These are phyloP conservation scores for Xenentodon cancila DNA, from an alignment of 2,797 vertebrate genomes.

Conservation along the genomic window DNA sequence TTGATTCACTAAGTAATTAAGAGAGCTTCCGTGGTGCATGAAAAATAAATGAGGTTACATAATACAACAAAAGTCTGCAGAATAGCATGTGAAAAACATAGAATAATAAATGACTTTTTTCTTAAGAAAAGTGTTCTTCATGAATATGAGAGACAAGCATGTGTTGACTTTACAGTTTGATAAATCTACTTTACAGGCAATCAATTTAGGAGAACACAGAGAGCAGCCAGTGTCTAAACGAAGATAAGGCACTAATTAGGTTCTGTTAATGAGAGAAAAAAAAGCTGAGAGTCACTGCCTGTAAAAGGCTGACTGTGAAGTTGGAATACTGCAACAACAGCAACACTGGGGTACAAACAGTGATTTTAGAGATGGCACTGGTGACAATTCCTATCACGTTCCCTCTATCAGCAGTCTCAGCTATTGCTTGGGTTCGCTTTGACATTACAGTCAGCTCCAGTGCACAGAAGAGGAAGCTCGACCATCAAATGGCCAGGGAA, in stretches of 20 bases:
- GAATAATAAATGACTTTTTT: slow-evolving; percentile 41
- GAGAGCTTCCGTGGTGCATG: slow-evolving; percentile 3
- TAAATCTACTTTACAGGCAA: slow-evolving; percentile 68
- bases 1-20: slow-evolving; percentile 25
- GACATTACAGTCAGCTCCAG: slow-evolving; percentile 63
- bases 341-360: slow-evolving; percentile 45
- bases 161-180: slow-evolving; percentile 68
- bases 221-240: slow-evolving; percentile 54
- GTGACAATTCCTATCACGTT: slow-evolving; percentile 71
- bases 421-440: slow-evolving; percentile 46
- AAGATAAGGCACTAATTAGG: slow-evolving; percentile 71
- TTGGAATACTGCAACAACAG: slow-evolving; percentile 53
- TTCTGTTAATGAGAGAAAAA: slow-evolving; percentile 71
- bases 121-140: slow-evolving; percentile 63
- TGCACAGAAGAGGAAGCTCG: slow-evolving; percentile 49
- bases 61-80: slow-evolving; percentile 22
- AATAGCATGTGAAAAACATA: slow-evolving; percentile 19
- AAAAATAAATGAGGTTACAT: slow-evolving; percentile 22
- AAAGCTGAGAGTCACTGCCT: slow-evolving; percentile 55
- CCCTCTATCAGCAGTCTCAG: slow-evolving; percentile 66
- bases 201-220: slow-evolving; percentile 66
- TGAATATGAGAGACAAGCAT: slow-evolving; percentile 58
- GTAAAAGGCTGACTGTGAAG: slow-evolving; percentile 67
- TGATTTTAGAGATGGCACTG: slow-evolving; percentile 47
- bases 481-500: slow-evolving; percentile 47